Evolutionary conservation across 2,888 invertebrate genomes (phyloP).

Genomic region (Lasioglossum villosulum): DNA sequence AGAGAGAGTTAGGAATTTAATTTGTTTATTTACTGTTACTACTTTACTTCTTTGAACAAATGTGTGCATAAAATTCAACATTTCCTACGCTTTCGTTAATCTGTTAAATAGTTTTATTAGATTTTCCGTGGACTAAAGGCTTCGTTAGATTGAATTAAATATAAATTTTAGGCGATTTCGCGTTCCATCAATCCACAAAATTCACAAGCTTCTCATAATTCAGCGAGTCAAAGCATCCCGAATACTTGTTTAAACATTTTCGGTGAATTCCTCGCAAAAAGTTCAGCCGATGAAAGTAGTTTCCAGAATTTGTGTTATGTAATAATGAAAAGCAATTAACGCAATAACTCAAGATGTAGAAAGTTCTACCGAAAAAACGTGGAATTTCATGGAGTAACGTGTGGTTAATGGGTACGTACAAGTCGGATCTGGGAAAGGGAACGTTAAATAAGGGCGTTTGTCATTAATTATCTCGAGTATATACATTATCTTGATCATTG

Average conservation of each 20-base stretch:
- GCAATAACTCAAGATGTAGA: not conserved
- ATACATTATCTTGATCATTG: not conserved
- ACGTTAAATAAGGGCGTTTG: constrained; percentile 5
- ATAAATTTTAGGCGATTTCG: not conserved
- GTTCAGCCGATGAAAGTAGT: not conserved
- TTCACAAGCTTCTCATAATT: not conserved
- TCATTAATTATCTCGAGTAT: not conserved
- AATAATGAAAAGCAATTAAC: not conserved
- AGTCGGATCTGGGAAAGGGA: not conserved
- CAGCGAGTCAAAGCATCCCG: not conserved
- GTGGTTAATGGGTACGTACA: not conserved
- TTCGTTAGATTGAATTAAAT: not conserved
- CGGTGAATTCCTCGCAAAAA: not conserved
- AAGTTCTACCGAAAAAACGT: not conserved
- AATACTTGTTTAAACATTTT: not conserved
- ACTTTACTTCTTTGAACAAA: no score
- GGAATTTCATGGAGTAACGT: not conserved
- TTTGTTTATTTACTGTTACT: no score
- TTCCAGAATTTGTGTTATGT: not conserved
- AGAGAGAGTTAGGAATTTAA: no score
- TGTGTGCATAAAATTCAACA: no score
- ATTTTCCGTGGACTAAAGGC: not conserved
- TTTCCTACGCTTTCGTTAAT: not conserved
- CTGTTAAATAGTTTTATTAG: not conserved
- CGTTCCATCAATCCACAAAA: not conserved